Evolutionary conservation across 1,140 invertebrate genomes (phyloP).

Genomic region (Drosophila fuyamai): DNA sequence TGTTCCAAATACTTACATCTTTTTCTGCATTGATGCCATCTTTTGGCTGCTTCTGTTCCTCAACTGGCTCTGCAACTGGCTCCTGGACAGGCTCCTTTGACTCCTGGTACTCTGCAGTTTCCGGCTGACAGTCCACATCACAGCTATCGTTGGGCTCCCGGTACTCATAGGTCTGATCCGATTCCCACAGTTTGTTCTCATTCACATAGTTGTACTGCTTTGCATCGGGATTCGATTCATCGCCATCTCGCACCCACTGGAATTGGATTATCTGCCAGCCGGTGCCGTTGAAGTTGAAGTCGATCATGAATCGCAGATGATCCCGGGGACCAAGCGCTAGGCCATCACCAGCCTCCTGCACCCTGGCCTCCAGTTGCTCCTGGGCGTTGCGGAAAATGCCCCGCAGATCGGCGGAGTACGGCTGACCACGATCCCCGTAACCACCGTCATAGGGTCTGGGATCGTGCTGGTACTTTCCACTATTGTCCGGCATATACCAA

Average conservation of each 20-base stretch:
- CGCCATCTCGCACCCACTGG: slow-evolving; percentile 72
- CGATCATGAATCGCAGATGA: slow-evolving; percentile 78
- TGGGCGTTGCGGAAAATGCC: slow-evolving; percentile 53
- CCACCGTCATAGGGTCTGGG: slow-evolving; percentile 76
- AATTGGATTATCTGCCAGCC: slow-evolving; percentile 81
- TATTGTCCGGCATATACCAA: slow-evolving; percentile 71
- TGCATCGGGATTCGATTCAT: slow-evolving; percentile 42
- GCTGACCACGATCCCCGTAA: slow-evolving; percentile 72
- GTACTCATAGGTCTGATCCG: slow-evolving; percentile 47
- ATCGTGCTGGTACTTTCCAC: slow-evolving; percentile 78
- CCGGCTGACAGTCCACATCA: slow-evolving; percentile 12
- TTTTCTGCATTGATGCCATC: slow-evolving; percentile 31
- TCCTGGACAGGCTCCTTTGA: not conserved
- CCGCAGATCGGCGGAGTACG: slow-evolving; percentile 58
- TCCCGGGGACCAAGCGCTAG: slow-evolving; percentile 66
- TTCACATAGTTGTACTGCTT: slow-evolving; percentile 65
- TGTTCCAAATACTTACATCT: slow-evolving; percentile 43
- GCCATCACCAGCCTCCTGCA: slow-evolving; percentile 31
- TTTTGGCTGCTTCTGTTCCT: not conserved
- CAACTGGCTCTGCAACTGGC: not conserved
- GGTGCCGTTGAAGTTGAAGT: slow-evolving; percentile 77
- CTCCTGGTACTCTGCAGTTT: not conserved
- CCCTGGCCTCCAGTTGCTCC: slow-evolving; percentile 44
- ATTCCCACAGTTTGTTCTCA: slow-evolving; percentile 70
- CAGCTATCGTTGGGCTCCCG: slow-evolving; percentile 30